Base-by-base conservation (phyloP, 1,140 invertebrate species). In the Hypsibius dujardini region DNA sequence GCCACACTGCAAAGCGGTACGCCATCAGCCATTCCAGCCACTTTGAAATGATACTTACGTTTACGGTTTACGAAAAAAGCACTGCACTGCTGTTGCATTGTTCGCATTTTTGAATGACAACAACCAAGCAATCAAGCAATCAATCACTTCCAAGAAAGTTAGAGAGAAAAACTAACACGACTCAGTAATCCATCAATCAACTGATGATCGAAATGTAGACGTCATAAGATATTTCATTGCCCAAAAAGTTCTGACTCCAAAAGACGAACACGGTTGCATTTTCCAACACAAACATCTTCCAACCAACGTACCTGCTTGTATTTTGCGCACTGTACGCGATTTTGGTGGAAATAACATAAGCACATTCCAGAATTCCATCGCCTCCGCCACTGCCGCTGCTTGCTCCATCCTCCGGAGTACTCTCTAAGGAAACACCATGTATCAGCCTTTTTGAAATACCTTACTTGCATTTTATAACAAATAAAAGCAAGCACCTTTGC, bases 401-500 rank as follows among this genome's bases (percentile, higher is more conserved):
- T 71, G 14, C 71, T 71, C 69, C 14, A 46, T n/a, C 45, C 28
- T 62, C 28, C 14, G 67, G 45, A 40, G 46, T 59, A 70, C 28
- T 14, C 28, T 28, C 28, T 28, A 28, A 28, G 28, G 28, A 28
- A 70, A 71, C 47, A 67, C 70, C 47, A 15, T 14, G 28, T 60
- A 59, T 47, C 70, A 70, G 46, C 40, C 40, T 70, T 46, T 46
- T 46, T 50, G 56, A 28, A 70, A 60, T 71, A 74, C 46, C 12
- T 72, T 42, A 75, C 62, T 76, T 47, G 47, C 47, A 50, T 7
- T 70, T 71, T 12, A 69, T 71, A 14, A 75, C 3, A 3, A n/a
- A 75, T 47, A 73, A 74, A 60, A 73, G 70, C 69, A 73, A 73
- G 75, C 84, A 94, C 92, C 92, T 90, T 95, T 95, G 1, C 84